Conservation (phyloP, 2,797 vertebrate genomes). For the Psittacula echo region DNA sequence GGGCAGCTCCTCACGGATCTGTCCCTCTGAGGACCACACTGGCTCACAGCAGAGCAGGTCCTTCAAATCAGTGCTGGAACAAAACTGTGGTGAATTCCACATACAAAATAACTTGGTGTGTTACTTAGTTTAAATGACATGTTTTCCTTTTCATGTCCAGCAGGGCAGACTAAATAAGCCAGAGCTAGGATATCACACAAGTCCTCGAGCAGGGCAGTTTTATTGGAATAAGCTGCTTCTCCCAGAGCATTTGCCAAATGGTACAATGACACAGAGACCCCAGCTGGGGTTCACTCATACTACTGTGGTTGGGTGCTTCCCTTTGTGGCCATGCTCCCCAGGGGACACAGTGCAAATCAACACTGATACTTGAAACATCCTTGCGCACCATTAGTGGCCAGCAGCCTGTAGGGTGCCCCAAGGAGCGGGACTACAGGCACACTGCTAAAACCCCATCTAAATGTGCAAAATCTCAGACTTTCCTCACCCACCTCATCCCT, state of each 20-base stretch:
- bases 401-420: neutral
- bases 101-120: neutral
- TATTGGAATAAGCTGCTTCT: neutral
- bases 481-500: neutral
- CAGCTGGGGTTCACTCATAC: fast-evolving
- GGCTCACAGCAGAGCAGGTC: neutral
- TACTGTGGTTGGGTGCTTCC: neutral
- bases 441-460: neutral
- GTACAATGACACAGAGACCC: neutral
- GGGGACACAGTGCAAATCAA: neutral
- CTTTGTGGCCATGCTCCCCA: neutral
- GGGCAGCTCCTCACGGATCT: neutral
- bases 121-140: neutral
- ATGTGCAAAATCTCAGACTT: neutral
- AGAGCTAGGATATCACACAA: neutral
- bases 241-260: neutral
- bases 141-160: neutral
- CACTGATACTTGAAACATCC: fast-evolving
- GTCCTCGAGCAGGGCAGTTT: neutral
- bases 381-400: neutral
- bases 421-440: neutral
- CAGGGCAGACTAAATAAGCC: neutral
- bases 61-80: neutral
- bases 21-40: neutral
- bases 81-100: neutral